Conservation (phyloP, 1,140 invertebrate genomes). For the Eubasilissa regina region DNA sequence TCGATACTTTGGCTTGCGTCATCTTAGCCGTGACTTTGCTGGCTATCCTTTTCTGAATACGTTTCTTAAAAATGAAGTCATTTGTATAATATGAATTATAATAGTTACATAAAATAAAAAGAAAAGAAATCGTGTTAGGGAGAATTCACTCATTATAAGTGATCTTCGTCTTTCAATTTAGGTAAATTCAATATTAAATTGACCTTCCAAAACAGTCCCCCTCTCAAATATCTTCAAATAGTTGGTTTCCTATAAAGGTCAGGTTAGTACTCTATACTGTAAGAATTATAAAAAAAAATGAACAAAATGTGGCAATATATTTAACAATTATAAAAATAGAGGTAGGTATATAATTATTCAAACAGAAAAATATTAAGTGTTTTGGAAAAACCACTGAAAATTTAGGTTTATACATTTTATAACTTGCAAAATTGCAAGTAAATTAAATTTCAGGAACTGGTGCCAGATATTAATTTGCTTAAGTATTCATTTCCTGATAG, state of each 20-base stretch:
- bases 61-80: background rate
- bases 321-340: background rate
- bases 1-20: background rate
- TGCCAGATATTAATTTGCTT: background rate
- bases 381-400: too few relatives aligned
- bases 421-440: too few relatives aligned
- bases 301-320: too few relatives aligned
- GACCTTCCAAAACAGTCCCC: background rate
- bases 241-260: too few relatives aligned
- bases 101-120: background rate
- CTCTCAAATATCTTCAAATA: too few relatives aligned
- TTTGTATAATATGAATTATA: background rate
- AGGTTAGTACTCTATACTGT: too few relatives aligned
- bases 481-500: background rate
- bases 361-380: too few relatives aligned
- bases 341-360: too few relatives aligned
- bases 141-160: too few relatives aligned
- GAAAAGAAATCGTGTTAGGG: background rate
- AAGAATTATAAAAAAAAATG: too few relatives aligned
- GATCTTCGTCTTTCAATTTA: background rate
- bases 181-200: too few relatives aligned
- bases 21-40: background rate
- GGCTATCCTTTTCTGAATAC: background rate
- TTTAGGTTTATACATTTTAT: too few relatives aligned
- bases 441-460: background rate